These are phyloP conservation scores for Platalea minor DNA, from an alignment of 2,797 vertebrate species.

Conservation along the genomic window DNA sequence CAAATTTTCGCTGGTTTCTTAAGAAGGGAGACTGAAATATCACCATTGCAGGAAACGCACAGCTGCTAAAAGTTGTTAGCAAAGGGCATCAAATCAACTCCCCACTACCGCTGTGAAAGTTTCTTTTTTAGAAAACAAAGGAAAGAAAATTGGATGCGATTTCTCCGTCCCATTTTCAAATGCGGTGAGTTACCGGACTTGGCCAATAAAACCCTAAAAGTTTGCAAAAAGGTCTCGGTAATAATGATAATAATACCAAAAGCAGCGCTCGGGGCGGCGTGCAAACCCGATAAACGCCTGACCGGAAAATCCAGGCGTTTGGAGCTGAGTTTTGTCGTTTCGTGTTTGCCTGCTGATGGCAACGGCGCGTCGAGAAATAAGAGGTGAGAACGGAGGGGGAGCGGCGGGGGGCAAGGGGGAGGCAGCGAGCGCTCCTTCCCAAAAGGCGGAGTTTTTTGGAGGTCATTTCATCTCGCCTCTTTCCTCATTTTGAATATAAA, in stretches of 20 bases:
- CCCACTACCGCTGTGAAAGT: neutral
- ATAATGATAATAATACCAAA: neutral
- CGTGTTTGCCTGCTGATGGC: neutral
- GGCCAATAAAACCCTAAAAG: neutral
- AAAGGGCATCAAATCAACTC: neutral
- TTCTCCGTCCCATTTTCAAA: neutral
- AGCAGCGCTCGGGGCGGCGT: neutral
- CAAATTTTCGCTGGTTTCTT: neutral
- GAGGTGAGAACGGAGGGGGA: neutral
- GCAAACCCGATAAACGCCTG: neutral
- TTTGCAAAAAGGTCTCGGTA: neutral
- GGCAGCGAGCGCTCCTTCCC: neutral
- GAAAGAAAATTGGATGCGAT: neutral
- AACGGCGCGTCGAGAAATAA: neutral
- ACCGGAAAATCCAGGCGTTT: neutral
- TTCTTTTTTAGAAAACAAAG: neutral
- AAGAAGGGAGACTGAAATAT: neutral
- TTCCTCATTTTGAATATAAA: neutral
- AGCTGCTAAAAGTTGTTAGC: neutral
- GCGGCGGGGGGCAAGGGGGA: neutral
- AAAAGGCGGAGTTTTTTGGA: conserved; percentile 11
- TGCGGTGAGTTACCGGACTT: neutral
- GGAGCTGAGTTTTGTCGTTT: conserved; percentile 1
- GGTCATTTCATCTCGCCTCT: conserved; percentile 7
- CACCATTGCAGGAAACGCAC: neutral